Conservation (phyloP, 2,797 vertebrate species). For the Dromococcyx pavoninus region DNA sequence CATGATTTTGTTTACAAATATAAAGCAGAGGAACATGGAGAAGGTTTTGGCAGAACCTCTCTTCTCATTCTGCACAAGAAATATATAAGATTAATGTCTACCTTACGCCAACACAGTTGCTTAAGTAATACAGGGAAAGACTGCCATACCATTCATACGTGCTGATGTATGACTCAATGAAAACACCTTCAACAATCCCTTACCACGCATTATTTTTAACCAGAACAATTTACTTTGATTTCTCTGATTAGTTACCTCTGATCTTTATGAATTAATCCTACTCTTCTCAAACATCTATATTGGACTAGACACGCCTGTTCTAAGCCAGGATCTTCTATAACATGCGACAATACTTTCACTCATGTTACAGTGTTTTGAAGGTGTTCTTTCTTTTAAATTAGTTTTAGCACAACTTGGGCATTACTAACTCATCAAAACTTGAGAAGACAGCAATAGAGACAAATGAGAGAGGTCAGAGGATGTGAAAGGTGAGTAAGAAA, state of each 20-base stretch:
- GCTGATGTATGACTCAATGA: neutral
- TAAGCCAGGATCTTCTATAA: neutral
- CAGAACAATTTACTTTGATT: neutral
- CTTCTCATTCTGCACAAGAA: neutral
- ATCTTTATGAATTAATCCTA: neutral
- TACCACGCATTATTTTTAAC: neutral
- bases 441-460: neutral
- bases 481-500: neutral
- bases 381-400: neutral
- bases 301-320: neutral
- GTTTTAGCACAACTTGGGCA: neutral
- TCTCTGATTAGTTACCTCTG: neutral
- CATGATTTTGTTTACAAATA: neutral
- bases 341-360: neutral
- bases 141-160: neutral
- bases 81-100: accelerated
- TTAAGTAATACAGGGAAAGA: neutral
- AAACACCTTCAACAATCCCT: neutral
- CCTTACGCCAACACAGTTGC: neutral
- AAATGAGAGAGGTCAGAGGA: neutral
- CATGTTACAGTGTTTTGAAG: neutral
- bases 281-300: neutral
- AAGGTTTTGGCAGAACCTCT: neutral
- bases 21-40: neutral
- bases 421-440: neutral